These are phyloP conservation scores for Scaptomyza hsui DNA, from an alignment of 1,140 invertebrate species.

Conservation along the genomic window DNA sequence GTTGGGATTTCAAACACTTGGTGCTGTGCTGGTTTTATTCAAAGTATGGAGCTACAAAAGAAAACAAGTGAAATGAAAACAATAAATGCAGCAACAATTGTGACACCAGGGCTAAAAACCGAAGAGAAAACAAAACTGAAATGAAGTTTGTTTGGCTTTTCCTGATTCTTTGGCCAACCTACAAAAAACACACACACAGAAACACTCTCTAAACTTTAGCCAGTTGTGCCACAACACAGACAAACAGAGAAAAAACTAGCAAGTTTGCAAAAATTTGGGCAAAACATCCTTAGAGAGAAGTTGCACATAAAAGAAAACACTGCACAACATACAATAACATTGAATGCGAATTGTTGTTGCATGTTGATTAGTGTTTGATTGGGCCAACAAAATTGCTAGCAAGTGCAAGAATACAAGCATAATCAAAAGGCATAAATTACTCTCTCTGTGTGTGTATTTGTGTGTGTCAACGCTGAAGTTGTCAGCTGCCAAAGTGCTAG, in stretches of 20 bases:
- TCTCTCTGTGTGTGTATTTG: not conserved
- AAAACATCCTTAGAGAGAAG: not conserved
- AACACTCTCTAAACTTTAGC: not conserved
- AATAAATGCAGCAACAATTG: slow-evolving; percentile 49
- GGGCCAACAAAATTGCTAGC: not conserved
- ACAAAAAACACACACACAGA: not conserved
- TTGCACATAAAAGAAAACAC: not conserved
- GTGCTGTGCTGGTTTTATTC: not conserved
- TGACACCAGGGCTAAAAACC: slow-evolving; percentile 28
- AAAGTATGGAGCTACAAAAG: not conserved
- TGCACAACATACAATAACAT: not conserved
- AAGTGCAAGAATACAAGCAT: slow-evolving; percentile 5
- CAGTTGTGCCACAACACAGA: not conserved
- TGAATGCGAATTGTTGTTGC: slow-evolving; percentile 5
- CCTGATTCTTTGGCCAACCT: slow-evolving; percentile 29
- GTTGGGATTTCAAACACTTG: slow-evolving; percentile 2
- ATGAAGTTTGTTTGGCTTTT: slow-evolving; percentile 41
- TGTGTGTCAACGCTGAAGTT: slow-evolving; percentile 33
- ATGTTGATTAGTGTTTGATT: slow-evolving; percentile 45
- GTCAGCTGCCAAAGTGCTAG: slow-evolving; percentile 34
- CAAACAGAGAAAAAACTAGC: slow-evolving; percentile 5
- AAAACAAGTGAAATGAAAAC: slow-evolving; percentile 39
- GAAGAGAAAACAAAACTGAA: slow-evolving; percentile 34
- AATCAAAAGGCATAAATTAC: slow-evolving; percentile 63
- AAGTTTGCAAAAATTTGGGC: slow-evolving; percentile 8